Conservation (phyloP, 2,797 vertebrate genomes). For the Sebastes kiyomatsui region DNA sequence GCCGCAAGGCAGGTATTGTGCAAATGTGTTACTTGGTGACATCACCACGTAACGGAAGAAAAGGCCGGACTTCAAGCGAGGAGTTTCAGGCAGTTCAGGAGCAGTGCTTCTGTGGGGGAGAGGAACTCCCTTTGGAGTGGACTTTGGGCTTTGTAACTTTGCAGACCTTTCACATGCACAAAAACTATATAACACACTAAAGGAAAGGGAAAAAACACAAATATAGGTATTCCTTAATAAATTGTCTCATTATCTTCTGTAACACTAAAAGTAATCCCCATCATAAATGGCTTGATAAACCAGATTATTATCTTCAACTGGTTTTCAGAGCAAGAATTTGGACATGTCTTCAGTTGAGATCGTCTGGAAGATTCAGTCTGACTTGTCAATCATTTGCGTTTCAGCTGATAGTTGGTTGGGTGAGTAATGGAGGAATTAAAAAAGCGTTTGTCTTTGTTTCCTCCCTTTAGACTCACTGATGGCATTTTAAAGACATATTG, state of each 20-base stretch:
- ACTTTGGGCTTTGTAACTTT: no score
- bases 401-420: background rate
- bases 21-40: no score
- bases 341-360: background rate
- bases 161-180: no score
- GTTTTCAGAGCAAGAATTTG: background rate
- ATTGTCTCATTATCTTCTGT: no score
- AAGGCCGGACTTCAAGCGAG: no score
- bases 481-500: conserved; percentile 15
- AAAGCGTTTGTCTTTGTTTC: background rate
- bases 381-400: background rate
- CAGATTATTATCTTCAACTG: background rate
- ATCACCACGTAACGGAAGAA: no score
- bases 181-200: no score
- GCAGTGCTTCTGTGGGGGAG: background rate
- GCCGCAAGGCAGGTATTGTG: no score
- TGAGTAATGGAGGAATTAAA: background rate
- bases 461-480: conserved; percentile 5
- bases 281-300: background rate
- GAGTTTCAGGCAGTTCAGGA: background rate
- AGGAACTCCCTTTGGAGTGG: background rate
- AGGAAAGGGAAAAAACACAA: no score
- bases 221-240: no score
- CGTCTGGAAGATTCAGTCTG: background rate
- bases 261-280: no score